Percentiles rank a stretch among this genome's conserved stretches.
Conservation (phyloP, 2,888 invertebrate genomes). For the Drosophila demipolita region DNA sequence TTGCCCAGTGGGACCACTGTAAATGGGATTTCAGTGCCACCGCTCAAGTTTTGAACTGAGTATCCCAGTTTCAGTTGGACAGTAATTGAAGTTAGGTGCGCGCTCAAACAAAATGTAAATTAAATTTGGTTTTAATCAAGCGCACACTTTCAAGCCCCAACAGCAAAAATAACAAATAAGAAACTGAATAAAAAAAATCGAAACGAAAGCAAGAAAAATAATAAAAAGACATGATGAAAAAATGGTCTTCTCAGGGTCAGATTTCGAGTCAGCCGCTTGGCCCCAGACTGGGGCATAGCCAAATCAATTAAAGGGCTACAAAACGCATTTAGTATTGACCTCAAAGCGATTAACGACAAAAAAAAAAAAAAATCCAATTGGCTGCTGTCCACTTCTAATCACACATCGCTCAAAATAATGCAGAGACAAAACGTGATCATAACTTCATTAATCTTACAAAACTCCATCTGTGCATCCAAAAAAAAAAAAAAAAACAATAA, state of each 20-base stretch:
- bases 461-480: constrained; percentile 54
- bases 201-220: constrained; percentile 5
- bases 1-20: constrained; percentile 20
- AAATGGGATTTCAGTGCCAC: constrained; percentile 13
- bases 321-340: constrained; percentile 55
- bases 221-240: constrained; percentile 11
- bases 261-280: constrained; percentile 16
- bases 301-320: constrained; percentile 77
- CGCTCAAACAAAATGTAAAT: constrained; percentile 65
- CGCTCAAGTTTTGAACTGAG: constrained; percentile 25
- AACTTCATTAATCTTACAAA: constrained; percentile 56
- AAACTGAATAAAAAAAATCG: neutral
- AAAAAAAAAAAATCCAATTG: constrained; percentile 21
- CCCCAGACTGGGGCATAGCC: constrained; percentile 38
- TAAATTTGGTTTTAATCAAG: constrained; percentile 79
- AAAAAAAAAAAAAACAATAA: constrained; percentile 6
- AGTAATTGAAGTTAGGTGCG: constrained; percentile 68
- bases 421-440: constrained; percentile 69
- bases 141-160: constrained; percentile 28
- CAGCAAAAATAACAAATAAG: constrained; percentile 11
- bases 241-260: constrained; percentile 52
- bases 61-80: constrained; percentile 35
- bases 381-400: constrained; percentile 46
- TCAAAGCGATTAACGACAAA: constrained; percentile 23
- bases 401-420: constrained; percentile 44